Evolutionary conservation across 2,888 invertebrate species (phyloP).

Genomic region (Hyposoter didymator): DNA sequence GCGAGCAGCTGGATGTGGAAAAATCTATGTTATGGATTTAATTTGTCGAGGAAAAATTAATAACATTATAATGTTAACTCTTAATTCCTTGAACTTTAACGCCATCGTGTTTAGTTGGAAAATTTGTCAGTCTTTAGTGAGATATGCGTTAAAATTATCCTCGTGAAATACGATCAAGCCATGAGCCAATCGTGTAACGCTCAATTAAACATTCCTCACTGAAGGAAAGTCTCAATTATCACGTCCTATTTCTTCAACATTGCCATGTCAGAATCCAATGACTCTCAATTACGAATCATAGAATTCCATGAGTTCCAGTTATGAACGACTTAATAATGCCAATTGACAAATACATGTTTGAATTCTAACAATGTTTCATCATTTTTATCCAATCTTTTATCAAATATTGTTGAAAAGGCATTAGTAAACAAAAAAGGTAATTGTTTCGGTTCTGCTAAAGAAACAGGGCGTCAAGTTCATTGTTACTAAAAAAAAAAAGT

Average conservation of each 20-base stretch:
- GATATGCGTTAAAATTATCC: neutral
- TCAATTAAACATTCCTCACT: constrained; percentile 21
- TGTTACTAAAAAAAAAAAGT: constrained; percentile 29
- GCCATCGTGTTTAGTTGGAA: neutral
- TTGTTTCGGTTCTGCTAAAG: constrained; percentile 1
- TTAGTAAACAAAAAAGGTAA: neutral
- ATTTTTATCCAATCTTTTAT: neutral
- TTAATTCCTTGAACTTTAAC: neutral
- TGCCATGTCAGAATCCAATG: neutral
- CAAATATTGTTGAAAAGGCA: neutral
- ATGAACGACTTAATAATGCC: neutral
- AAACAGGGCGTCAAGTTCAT: constrained; percentile 47
- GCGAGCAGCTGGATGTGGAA: neutral
- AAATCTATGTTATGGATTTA: neutral
- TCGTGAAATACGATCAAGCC: neutral
- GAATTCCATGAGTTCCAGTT: neutral
- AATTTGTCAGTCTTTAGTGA: neutral
- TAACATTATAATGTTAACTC: neutral
- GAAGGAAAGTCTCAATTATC: neutral
- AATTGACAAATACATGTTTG: neutral
- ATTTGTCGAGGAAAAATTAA: neutral
- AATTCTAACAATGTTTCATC: neutral
- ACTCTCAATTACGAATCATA: neutral
- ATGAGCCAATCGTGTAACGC: neutral
- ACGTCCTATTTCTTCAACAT: neutral